Conservation (phyloP, 2,797 vertebrate genomes). For the Melanotaenia nigrans region DNA sequence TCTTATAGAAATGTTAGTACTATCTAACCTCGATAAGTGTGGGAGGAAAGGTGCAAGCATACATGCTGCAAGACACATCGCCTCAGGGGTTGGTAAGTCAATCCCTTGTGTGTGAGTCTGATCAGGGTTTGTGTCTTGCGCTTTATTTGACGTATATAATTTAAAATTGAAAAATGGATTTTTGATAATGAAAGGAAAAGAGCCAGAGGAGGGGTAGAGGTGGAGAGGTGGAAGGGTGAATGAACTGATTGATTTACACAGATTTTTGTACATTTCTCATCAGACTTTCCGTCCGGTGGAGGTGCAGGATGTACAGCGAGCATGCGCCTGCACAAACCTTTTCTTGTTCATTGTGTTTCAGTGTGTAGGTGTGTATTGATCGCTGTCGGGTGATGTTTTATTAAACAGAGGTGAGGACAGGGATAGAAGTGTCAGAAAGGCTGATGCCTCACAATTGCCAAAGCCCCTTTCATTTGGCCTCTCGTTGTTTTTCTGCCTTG, state of each 20-base stretch:
- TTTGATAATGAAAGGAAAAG: constrained; percentile 44
- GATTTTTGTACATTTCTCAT: constrained; percentile 31
- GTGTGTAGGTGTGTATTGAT: constrained; percentile 57
- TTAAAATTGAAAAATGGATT: constrained; percentile 38
- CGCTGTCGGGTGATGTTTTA: constrained; percentile 66
- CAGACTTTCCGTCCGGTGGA: constrained; percentile 6
- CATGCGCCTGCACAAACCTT: constrained; percentile 7
- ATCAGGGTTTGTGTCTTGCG: constrained; percentile 5
- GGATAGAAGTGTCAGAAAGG: constrained; percentile 25
- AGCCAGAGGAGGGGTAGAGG: not conserved
- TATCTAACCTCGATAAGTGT: constrained; percentile 39
- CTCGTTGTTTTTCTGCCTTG: constrained; percentile 4
- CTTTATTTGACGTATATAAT: not conserved
- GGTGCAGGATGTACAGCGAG: constrained; percentile 53
- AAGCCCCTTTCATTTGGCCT: constrained; percentile 30
- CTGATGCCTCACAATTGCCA: constrained; percentile 32
- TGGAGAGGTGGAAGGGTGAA: not conserved
- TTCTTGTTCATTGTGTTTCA: constrained; percentile 32
- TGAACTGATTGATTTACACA: constrained; percentile 28
- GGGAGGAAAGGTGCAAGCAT: constrained; percentile 13
- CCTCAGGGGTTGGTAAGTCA: constrained; percentile 19
- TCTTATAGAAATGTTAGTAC: constrained; percentile 29
- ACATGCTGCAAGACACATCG: constrained; percentile 14
- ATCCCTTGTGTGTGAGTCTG: not conserved
- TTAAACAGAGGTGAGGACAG: constrained; percentile 61